Conservation (phyloP, 2,113 vertebrate genomes). For the Phyllostomus hastatus region DNA sequence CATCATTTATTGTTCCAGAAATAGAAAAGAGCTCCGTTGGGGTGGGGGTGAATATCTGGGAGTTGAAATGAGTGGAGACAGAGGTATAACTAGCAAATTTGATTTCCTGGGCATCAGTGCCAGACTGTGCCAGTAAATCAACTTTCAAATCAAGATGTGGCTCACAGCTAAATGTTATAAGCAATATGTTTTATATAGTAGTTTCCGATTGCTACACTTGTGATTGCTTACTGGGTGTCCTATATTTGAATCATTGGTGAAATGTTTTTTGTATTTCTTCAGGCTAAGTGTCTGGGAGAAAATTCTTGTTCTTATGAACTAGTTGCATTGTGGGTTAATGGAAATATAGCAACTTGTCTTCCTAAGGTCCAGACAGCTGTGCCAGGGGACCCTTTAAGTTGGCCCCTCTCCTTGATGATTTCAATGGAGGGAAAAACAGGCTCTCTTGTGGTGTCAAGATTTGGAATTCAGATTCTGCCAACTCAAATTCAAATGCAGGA, state of each 20-base stretch:
- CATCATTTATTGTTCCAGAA: not conserved
- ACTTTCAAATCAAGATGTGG: not conserved
- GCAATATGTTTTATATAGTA: not conserved
- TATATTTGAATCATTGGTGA: not conserved
- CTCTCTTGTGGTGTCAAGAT: not conserved
- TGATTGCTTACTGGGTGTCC: not conserved
- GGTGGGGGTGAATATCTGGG: not conserved
- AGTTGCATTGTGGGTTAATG: not conserved
- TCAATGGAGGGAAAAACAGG: not conserved
- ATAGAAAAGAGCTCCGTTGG: not conserved
- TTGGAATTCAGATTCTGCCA: not conserved
- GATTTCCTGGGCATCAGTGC: not conserved
- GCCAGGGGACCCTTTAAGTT: accelerated
- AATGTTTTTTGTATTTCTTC: not conserved
- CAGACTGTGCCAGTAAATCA: not conserved
- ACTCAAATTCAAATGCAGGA: not conserved
- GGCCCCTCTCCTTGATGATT: not conserved
- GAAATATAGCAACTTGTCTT: not conserved
- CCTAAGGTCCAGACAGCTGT: accelerated
- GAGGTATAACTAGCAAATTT: not conserved
- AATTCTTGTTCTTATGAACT: not conserved
- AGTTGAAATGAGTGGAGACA: not conserved
- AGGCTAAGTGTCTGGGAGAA: not conserved
- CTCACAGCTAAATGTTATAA: not conserved
- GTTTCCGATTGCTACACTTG: not conserved